phyloP scores from a whole-genome alignment of 1,140 invertebrate genomes.

The Scaptodrosophila lebanonensis region DNA sequence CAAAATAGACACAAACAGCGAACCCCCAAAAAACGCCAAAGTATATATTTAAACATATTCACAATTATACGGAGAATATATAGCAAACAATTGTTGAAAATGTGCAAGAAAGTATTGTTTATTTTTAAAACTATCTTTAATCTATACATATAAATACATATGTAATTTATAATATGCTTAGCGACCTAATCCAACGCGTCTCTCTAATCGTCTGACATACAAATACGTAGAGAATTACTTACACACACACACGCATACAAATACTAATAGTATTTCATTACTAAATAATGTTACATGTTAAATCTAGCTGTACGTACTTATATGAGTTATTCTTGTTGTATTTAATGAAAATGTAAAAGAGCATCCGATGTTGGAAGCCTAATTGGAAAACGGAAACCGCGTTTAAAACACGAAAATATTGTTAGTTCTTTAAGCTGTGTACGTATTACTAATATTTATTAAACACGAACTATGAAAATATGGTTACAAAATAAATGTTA shows the following conservation, averaged over 20 bases:
- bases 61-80: constrained; percentile 11
- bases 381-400: no score
- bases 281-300: constrained; percentile 10
- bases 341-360: constrained; percentile 31
- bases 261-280: no score
- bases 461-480: no score
- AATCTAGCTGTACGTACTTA: constrained; percentile 22
- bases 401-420: constrained; percentile 29
- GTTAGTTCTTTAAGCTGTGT: constrained; percentile 48
- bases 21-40: constrained; percentile 15
- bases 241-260: no score
- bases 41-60: constrained; percentile 22
- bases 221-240: no score
- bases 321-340: constrained; percentile 44
- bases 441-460: no score
- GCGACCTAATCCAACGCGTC: no score
- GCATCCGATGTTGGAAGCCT: no score
- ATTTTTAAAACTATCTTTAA: constrained; percentile 25
- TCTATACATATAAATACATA: constrained; percentile 7
- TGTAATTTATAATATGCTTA: constrained; percentile 5
- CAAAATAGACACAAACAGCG: constrained; percentile 5
- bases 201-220: no score
- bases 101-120: constrained; percentile 47
- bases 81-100: constrained; percentile 12
- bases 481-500: no score